A percentile compares a stretch with the other conserved stretches of the same genome.
Conservation (phyloP, 1,140 invertebrate genomes). For the Helicoverpa zea region DNA sequence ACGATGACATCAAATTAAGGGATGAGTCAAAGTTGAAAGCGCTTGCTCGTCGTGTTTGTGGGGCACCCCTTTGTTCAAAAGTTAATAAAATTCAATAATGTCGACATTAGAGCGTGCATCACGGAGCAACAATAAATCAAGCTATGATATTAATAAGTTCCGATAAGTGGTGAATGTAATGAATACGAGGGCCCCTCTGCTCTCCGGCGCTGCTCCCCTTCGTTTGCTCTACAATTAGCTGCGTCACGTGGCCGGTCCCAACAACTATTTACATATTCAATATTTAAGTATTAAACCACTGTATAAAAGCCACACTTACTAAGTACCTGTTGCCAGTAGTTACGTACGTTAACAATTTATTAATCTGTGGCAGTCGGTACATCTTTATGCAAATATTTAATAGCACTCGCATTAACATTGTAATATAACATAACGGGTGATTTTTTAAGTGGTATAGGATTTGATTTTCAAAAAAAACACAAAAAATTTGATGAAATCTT, state of each 20-base stretch:
- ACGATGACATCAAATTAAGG: neutral
- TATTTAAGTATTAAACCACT: neutral
- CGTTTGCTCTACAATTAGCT: slow-evolving; percentile 34
- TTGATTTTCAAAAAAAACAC: no score
- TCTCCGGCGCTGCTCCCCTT: neutral
- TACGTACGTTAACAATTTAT: no score
- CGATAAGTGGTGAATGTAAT: slow-evolving; percentile 31
- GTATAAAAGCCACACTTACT: no score
- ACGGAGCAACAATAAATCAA: slow-evolving; percentile 34
- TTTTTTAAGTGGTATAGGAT: no score
- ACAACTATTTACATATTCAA: slow-evolving; percentile 6
- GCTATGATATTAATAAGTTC: slow-evolving; percentile 34
- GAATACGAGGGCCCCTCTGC: neutral
- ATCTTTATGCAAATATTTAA: no score
- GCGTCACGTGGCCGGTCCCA: neutral
- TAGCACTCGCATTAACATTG: no score
- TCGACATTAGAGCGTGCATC: slow-evolving; percentile 6
- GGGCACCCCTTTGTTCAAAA: neutral
- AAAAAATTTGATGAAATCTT: no score
- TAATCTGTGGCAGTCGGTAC: no score
- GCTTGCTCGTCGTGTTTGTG: neutral
- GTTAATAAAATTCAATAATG: slow-evolving; percentile 41
- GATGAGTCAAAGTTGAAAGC: slow-evolving; percentile 10
- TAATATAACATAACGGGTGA: no score
- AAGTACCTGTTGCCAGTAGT: no score